phyloP scores from a whole-genome alignment of 2,113 vertebrate genomes.

The Gavia stellata region DNA sequence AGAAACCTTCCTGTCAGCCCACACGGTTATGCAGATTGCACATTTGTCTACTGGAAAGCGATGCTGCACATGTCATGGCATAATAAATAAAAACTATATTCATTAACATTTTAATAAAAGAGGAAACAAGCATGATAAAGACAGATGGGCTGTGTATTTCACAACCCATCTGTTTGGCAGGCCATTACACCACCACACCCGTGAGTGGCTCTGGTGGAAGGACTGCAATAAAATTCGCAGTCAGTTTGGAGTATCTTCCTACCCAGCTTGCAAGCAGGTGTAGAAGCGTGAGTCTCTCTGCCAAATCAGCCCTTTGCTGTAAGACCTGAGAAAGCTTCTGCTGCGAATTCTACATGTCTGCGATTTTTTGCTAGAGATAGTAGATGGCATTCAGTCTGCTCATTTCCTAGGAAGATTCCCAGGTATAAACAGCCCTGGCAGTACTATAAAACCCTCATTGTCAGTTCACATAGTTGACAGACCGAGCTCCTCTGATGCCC shows the following conservation, averaged over 20 bases:
- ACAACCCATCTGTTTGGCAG: slow-evolving; percentile 72
- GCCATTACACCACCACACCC: slow-evolving; percentile 57
- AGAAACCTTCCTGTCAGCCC: slow-evolving; percentile 37
- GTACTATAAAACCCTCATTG: neutral
- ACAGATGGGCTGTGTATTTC: slow-evolving; percentile 70
- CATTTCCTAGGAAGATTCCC: neutral
- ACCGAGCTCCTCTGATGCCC: neutral
- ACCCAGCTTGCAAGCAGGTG: slow-evolving; percentile 57
- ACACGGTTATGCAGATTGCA: slow-evolving; percentile 50
- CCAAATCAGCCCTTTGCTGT: slow-evolving; percentile 16
- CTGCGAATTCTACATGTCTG: neutral
- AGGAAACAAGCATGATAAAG: slow-evolving; percentile 74
- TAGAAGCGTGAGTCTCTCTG: neutral
- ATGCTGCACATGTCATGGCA: slow-evolving; percentile 59
- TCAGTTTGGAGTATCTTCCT: slow-evolving; percentile 22
- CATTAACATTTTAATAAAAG: slow-evolving; percentile 80
- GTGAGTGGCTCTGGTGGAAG: slow-evolving; percentile 61
- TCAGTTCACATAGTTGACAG: neutral
- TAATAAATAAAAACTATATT: slow-evolving; percentile 79
- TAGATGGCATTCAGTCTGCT: neutral
- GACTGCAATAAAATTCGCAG: slow-evolving; percentile 32
- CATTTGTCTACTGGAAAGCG: slow-evolving; percentile 65
- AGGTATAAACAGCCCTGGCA: neutral
- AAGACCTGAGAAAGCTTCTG: slow-evolving; percentile 22
- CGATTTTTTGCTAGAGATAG: neutral